Base-by-base conservation (phyloP, 2,797 vertebrate genomes). In the Sebastes diaconus region DNA sequence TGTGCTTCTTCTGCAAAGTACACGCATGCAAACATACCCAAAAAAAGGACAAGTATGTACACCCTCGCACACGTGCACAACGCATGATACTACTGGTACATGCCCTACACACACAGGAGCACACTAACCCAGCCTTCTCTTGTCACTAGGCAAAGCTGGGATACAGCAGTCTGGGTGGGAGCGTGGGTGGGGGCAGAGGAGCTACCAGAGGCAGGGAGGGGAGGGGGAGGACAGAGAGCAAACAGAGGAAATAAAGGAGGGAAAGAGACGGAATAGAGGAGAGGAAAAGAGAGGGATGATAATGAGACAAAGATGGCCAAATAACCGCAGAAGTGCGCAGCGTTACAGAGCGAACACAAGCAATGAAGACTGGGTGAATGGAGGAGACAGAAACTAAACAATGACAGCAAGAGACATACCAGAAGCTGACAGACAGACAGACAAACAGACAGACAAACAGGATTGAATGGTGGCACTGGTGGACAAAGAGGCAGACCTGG, bases 121-220 rank as follows among this genome's bases (percentile, higher is more conserved):
- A 70, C 68, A 67, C 32, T 32, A 39, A 70, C 20, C 55, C 54
- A 69, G 75, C 60, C 52, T 64, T 36, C 75, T 74, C 88, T 46
- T 90, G 86, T 94, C 92, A 88, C 91, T 79, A 83, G 92, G 92
- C 90, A 92, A 85, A 93, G 81, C 80, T 87, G 70, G 85, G 75
- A 87, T 89, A 78, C 85, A 85, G 84, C 85, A 84, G 84, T 82
- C 72, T 72, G 76, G 66, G 70, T 85, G 86, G 66, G 61, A 52
- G 65, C 1, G 3, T 39, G 55, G 76, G 85, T 30, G 70, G 75
- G 39, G 78, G 81, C 2, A 54, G 68, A 36, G 50, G 20, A 73
- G 77, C 64, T 36, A 34, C 0, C 20, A 61, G 57, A 75, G 75
- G 29, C 68, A 81, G 67, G 75, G 73, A 72, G 57, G 68, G 63